Evolutionary conservation across 2,797 vertebrate genomes (phyloP).

Genomic region (Bovichtus variegatus): DNA sequence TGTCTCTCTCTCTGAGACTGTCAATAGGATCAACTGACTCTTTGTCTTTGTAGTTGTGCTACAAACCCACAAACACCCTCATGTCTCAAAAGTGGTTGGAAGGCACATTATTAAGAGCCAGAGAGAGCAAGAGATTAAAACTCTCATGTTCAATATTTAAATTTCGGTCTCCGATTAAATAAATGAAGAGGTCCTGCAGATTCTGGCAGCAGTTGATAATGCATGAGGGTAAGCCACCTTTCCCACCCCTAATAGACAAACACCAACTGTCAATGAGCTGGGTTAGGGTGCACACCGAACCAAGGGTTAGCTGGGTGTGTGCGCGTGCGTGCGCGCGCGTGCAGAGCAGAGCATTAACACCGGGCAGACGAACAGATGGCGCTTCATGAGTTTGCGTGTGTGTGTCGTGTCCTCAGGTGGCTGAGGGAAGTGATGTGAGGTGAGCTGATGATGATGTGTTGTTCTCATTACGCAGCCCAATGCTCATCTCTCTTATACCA

Average conservation of each 20-base stretch:
- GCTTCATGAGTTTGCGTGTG: constrained; percentile 39
- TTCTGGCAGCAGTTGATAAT: constrained; percentile 30
- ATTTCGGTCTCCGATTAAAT: constrained; percentile 2
- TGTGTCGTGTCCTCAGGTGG: constrained; percentile 69
- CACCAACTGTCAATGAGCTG: constrained; percentile 55
- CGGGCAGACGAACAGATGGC: constrained; percentile 66
- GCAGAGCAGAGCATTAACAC: constrained; percentile 39
- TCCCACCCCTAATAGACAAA: constrained; percentile 46
- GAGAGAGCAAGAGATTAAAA: constrained; percentile 14
- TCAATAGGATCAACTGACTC: constrained; percentile 49
- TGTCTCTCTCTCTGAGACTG: constrained; percentile 31
- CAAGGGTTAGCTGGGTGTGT: constrained; percentile 4
- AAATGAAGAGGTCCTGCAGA: constrained; percentile 1
- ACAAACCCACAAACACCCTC: constrained; percentile 8
- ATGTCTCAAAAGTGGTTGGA: constrained; percentile 1
- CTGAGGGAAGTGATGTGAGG: constrained; percentile 72
- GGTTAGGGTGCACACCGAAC: constrained; percentile 31
- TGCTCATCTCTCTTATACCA: constrained; percentile 52
- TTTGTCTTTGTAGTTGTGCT: constrained; percentile 51
- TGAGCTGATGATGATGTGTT: constrained; percentile 76
- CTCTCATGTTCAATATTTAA: constrained; percentile 13
- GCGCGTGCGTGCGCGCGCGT: constrained; percentile 11
- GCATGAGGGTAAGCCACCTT: constrained; percentile 23
- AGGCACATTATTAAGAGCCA: not conserved
- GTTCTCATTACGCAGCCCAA: constrained; percentile 66